Percentiles rank a stretch among this genome's conserved stretches.
phyloP scores from a whole-genome alignment of 2,888 invertebrate species.

The Sturmia bella region DNA sequence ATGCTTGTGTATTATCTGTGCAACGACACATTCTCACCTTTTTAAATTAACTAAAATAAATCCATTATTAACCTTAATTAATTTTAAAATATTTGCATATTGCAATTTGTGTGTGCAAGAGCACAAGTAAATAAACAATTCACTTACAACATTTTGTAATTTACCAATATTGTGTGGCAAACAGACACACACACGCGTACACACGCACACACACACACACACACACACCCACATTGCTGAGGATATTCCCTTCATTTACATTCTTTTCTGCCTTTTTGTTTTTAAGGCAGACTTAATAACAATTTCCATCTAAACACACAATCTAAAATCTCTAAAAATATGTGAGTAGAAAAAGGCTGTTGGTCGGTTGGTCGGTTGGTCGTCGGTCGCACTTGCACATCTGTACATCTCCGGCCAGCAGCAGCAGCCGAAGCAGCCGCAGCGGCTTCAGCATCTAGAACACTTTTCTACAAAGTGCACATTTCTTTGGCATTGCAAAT shows the following conservation, averaged over 20 bases:
- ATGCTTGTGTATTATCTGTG: too few species aligned
- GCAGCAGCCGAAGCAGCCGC: too few species aligned
- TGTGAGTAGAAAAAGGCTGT: slow-evolving; percentile 22
- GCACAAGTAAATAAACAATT: neutral
- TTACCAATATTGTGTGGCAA: slow-evolving; percentile 62
- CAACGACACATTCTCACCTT: too few species aligned
- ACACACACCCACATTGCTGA: slow-evolving; percentile 43
- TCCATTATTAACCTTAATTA: slow-evolving; percentile 6
- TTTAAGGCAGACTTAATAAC: slow-evolving; percentile 57
- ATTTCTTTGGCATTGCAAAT: slow-evolving; percentile 1
- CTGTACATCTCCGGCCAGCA: neutral
- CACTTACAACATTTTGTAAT: slow-evolving; percentile 55
- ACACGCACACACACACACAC: slow-evolving; percentile 18
- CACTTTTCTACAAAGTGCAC: slow-evolving; percentile 16
- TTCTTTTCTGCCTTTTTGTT: neutral
- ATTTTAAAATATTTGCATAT: slow-evolving; percentile 11
- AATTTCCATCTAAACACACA: slow-evolving; percentile 59
- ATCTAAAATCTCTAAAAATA: slow-evolving; percentile 49
- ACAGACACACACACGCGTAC: slow-evolving; percentile 25
- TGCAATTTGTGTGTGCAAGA: neutral
- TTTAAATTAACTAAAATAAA: neutral
- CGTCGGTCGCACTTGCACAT: slow-evolving; percentile 2
- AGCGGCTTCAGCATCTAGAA: slow-evolving; percentile 29
- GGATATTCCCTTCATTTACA: slow-evolving; percentile 17
- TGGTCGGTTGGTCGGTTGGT: neutral